These are phyloP conservation scores for Kradibia gibbosae DNA, from an alignment of 1,140 invertebrate species.

Conservation along the genomic window DNA sequence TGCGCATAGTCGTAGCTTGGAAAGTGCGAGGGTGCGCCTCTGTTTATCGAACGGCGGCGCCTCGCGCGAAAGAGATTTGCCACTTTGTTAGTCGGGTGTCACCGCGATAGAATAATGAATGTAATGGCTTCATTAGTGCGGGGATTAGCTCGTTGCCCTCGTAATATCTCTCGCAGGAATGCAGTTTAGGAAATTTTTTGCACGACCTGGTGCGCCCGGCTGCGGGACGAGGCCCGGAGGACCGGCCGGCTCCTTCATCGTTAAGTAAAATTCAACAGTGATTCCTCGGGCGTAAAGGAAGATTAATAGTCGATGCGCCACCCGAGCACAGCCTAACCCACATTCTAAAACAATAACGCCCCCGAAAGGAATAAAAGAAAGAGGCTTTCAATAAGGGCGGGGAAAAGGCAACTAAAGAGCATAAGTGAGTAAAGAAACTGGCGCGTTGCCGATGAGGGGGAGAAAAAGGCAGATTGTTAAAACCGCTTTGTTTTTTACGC, in stretches of 20 bases:
- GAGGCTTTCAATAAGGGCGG: background rate
- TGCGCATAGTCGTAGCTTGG: too few relatives aligned
- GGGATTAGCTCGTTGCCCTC: background rate
- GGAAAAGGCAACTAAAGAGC: background rate
- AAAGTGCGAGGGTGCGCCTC: background rate
- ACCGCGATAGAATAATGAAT: background rate
- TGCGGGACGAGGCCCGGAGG: background rate
- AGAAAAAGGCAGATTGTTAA: conserved; percentile 31
- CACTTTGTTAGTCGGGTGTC: background rate
- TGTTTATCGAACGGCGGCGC: background rate
- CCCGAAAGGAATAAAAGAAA: background rate
- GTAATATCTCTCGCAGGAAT: background rate
- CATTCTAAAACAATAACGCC: conserved; percentile 42
- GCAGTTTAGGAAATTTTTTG: background rate
- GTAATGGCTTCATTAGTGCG: background rate
- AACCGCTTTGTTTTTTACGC: conserved; percentile 35
- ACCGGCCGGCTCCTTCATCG: conserved; percentile 24
- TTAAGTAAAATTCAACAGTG: conserved; percentile 2
- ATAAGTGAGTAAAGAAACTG: conserved; percentile 36
- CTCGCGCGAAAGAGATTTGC: background rate
- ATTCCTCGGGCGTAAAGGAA: conserved; percentile 1
- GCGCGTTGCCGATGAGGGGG: background rate
- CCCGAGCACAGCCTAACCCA: conserved; percentile 10
- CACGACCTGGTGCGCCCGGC: background rate
- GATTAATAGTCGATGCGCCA: conserved; percentile 34